phyloP scores from a whole-genome alignment of 2,113 vertebrate genomes.

The Cryptomyrus ogoouensis region DNA sequence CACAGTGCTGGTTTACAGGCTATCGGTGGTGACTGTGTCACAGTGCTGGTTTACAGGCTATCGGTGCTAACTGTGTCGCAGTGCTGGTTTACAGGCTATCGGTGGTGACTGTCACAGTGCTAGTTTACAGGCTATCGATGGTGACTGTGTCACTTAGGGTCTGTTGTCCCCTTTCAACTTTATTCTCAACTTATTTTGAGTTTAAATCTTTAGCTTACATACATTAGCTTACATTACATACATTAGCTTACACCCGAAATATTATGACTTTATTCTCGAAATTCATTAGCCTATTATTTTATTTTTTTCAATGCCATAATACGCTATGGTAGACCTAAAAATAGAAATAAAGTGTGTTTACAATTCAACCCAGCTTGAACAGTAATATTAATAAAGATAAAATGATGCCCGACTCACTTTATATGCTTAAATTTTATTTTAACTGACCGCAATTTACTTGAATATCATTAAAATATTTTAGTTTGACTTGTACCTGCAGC shows the following conservation, averaged over 20 bases:
- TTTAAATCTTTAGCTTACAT: too few species aligned
- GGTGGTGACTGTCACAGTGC: neutral
- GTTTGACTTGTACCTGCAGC: neutral
- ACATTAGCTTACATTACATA: neutral
- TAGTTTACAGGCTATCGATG: neutral
- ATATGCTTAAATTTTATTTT: neutral
- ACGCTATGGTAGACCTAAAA: neutral
- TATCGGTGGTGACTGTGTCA: too few species aligned
- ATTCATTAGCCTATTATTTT: neutral
- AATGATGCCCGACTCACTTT: neutral
- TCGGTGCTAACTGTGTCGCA: too few species aligned
- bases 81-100: too few species aligned
- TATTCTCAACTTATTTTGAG: neutral
- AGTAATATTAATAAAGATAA: neutral
- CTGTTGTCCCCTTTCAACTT: neutral
- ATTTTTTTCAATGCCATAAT: neutral
- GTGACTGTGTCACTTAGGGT: neutral
- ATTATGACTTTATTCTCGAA: neutral
- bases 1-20: too few species aligned
- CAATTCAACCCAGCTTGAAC: neutral
- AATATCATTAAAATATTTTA: neutral
- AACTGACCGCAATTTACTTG: neutral
- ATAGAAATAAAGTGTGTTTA: neutral
- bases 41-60: too few species aligned
- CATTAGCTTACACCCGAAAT: neutral